A percentile compares a stretch with the other conserved stretches of the same genome.
Conservation (phyloP, 2,797 vertebrate genomes). For the Macropodus opercularis region DNA sequence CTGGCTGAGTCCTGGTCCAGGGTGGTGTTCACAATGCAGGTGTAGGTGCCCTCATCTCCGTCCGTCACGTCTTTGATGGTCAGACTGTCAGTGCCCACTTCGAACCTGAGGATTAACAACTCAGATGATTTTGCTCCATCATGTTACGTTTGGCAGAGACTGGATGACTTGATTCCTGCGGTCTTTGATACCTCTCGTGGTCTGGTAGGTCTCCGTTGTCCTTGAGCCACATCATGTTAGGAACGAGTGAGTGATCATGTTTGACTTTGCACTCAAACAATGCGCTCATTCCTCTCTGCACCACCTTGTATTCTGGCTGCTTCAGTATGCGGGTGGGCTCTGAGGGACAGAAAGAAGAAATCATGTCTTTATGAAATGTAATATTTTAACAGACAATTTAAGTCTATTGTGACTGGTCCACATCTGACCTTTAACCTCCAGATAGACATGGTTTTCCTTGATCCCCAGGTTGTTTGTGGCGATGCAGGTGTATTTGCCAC, state of each 20-base stretch:
- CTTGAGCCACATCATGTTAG: slow-evolving; percentile 90
- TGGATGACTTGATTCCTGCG: background rate
- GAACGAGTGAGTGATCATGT: slow-evolving; percentile 87
- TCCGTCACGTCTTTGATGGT: slow-evolving; percentile 87
- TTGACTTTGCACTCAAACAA: slow-evolving; percentile 95
- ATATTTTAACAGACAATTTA: background rate
- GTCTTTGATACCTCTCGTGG: slow-evolving; percentile 83
- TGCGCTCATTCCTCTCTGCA: slow-evolving; percentile 86
- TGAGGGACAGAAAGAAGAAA: slow-evolving; percentile 58
- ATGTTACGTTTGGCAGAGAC: background rate
- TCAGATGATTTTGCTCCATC: background rate
- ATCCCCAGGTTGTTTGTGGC: slow-evolving; percentile 91
- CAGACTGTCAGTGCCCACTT: slow-evolving; percentile 86
- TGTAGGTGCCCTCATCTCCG: slow-evolving; percentile 90
- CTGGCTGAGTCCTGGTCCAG: slow-evolving; percentile 94
- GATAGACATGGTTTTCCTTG: slow-evolving; percentile 88
- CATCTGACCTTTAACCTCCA: slow-evolving; percentile 95
- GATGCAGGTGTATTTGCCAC: slow-evolving; percentile 92
- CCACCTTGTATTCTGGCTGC: slow-evolving; percentile 89
- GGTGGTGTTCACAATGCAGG: slow-evolving; percentile 91
- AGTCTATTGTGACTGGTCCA: background rate
- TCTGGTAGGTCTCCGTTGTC: slow-evolving; percentile 85
- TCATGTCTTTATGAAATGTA: background rate
- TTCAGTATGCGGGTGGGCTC: slow-evolving; percentile 94
- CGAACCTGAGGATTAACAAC: slow-evolving; percentile 80